Evolutionary conservation across 2,888 invertebrate genomes (phyloP).

Genomic region (Aphidoletes aphidimyza): DNA sequence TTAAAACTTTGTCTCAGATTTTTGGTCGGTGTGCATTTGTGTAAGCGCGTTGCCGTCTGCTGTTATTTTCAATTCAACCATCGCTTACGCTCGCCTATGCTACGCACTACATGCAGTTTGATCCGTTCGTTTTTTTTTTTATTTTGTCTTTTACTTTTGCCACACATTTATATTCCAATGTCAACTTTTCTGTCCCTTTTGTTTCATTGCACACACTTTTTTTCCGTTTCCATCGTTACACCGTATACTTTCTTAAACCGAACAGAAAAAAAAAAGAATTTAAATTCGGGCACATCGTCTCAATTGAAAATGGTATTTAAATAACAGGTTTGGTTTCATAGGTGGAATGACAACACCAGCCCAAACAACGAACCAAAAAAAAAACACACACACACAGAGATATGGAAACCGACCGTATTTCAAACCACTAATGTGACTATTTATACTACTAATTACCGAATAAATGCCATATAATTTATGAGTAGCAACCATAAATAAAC

Average conservation of each 20-base stretch:
- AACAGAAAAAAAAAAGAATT: neutral
- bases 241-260: neutral
- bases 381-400: too few species aligned
- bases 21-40: too few species aligned
- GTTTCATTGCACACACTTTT: neutral
- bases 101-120: too few species aligned
- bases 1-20: too few species aligned
- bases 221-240: slow-evolving; percentile 1
- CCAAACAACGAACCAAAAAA: neutral
- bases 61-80: too few species aligned
- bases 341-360: neutral
- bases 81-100: too few species aligned
- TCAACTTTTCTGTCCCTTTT: neutral
- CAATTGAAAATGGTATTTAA: slow-evolving; percentile 24
- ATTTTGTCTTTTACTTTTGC: too few species aligned
- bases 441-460: slow-evolving; percentile 37
- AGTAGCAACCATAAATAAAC: slow-evolving; percentile 16
- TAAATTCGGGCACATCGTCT: neutral
- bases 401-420: neutral
- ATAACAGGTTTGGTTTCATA: slow-evolving; percentile 12
- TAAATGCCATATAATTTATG: slow-evolving; percentile 37
- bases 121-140: too few species aligned
- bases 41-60: too few species aligned
- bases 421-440: slow-evolving; percentile 21
- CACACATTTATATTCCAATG: slow-evolving; percentile 30